These are phyloP conservation scores for Cryptocheilus praepositus DNA, from an alignment of 2,888 invertebrate species.

Conservation along the genomic window DNA sequence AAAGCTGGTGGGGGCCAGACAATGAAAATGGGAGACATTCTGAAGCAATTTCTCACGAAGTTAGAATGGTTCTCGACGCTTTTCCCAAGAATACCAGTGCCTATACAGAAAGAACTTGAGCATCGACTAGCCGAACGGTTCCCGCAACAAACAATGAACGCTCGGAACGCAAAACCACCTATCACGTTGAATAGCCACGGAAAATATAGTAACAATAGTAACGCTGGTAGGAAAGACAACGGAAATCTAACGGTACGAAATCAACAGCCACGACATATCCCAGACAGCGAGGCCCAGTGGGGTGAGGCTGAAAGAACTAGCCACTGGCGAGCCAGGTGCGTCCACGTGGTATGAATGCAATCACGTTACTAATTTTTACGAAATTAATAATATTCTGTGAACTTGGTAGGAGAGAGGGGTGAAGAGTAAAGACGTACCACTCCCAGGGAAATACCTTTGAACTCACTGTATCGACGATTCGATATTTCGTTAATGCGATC, in stretches of 20 bases:
- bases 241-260: conserved; percentile 60
- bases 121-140: conserved; percentile 81
- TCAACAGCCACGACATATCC: conserved; percentile 69
- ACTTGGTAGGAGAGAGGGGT: conserved; percentile 50
- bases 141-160: conserved; percentile 76
- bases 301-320: conserved; percentile 74
- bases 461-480: conserved; percentile 40
- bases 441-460: conserved; percentile 47
- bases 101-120: conserved; percentile 95
- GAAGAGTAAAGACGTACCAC: conserved; percentile 54
- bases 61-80: conserved; percentile 99
- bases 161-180: conserved; percentile 71
- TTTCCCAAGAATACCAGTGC: conserved; percentile 98
- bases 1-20: conserved; percentile 97
- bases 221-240: conserved; percentile 65
- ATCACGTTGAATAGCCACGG: conserved; percentile 71
- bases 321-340: conserved; percentile 74
- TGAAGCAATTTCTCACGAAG: conserved; percentile 94
- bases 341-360: conserved; percentile 73
- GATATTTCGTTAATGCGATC: conserved; percentile 36
- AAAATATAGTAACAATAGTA: conserved; percentile 64
- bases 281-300: conserved; percentile 73
- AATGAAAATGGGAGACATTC: conserved; percentile 94
- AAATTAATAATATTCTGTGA: conserved; percentile 43
- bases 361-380: conserved; percentile 65